Evolutionary conservation across 2,888 invertebrate species (phyloP), one percentile per base, ranked within the genome.

Genomic region (Stenodema calcarata): DNA sequence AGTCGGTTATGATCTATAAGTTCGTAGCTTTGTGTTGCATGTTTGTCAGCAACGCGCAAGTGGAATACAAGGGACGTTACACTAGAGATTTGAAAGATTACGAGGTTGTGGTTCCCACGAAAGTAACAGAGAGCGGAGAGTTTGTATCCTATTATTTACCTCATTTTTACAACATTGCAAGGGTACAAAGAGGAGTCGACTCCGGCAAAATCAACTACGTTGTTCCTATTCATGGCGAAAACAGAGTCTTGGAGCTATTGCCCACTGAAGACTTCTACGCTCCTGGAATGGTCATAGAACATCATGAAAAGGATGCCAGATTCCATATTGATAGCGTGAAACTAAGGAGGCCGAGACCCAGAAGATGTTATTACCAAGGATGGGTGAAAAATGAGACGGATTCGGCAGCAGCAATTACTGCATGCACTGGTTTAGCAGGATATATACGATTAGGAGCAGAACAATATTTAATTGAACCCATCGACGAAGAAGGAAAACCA

Each of bases 311-410:
- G 27, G 89, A 73, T 16, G 73, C 73, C 0, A 14, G 73, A 16
- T 73, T 90, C 35, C 87, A 85, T 12, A 78, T 79, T 4, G 76
- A 42, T n/a, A 80, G 84, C 30, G 86, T 90, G 80, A 88, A 90
- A 83, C 88, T 91, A 23, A 89, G 88, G 27, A 88, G 89, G 50
- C 87, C 89, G n/a, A 89, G 90, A n/a, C 90, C 90, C 47, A 89
- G 89, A 1, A 90, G 90, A 79, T 92, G 92, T 86, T 92, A 92
- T 85, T 92, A 91, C 89, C 91, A 90, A 0, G 93, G 92, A 1
- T 89, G 89, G 14, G 90, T 92, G 70, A 90, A 89, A 62, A 90
- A 91, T 27, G 89, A 90, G 27, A 88, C 89, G 14, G 90, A 90
- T 47, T 91, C 91, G 6, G 90, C 90, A 79, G 91, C 90, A 0